Evolutionary conservation across 2,113 vertebrate genomes (phyloP).

Genomic region (Miniopterus natalensis): DNA sequence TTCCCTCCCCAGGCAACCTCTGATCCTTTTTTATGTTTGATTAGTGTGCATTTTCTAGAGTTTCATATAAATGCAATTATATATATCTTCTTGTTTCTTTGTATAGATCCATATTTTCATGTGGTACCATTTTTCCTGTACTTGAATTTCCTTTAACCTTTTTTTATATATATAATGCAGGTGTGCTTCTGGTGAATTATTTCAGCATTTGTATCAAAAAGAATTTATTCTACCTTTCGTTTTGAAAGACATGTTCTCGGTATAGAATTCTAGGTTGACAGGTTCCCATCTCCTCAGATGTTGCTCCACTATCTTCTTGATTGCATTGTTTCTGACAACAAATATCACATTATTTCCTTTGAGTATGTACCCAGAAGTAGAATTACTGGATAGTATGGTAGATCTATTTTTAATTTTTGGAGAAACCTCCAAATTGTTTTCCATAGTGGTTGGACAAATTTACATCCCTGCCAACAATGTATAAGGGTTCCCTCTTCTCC

Average conservation of each 20-base stretch:
- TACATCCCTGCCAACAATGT: background rate
- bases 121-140: constrained; percentile 53
- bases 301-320: background rate
- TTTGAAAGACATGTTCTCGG: constrained; percentile 34
- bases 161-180: background rate
- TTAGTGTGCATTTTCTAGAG: constrained; percentile 56
- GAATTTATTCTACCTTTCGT: constrained; percentile 37
- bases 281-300: background rate
- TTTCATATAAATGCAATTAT: constrained; percentile 60
- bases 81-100: constrained; percentile 53
- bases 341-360: background rate
- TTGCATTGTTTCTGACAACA: constrained; percentile 48
- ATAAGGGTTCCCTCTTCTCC: background rate
- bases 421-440: background rate
- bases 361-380: background rate
- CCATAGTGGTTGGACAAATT: background rate
- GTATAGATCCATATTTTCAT: constrained; percentile 49
- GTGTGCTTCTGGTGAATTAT: constrained; percentile 49
- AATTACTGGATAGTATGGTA: background rate
- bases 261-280: constrained; percentile 20
- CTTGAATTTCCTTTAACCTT: constrained; percentile 51
- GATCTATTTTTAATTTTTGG: background rate
- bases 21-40: constrained; percentile 43
- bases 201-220: constrained; percentile 57
- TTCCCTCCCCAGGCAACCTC: background rate